These are phyloP conservation scores for Scaeva pyrastri DNA, from an alignment of 2,888 invertebrate species.

Conservation along the genomic window DNA sequence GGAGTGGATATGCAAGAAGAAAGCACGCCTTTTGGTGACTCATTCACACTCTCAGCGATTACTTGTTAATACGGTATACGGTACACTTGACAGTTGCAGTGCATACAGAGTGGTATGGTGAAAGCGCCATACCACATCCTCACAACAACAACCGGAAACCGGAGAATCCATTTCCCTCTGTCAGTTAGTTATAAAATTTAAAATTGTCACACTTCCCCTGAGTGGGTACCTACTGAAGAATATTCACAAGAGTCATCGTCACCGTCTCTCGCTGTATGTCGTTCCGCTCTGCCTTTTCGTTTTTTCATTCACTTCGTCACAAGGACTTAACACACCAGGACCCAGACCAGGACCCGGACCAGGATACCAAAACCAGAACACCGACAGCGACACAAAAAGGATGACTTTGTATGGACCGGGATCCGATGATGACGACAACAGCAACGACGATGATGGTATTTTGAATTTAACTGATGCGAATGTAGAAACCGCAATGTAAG, in stretches of 20 bases:
- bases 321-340: conserved; percentile 7
- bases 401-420: conserved; percentile 32
- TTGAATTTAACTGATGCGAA: conserved; percentile 61
- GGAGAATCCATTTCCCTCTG: conserved; percentile 34
- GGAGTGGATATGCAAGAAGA: too few relatives aligned
- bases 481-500: conserved; percentile 59
- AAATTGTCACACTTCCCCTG: conserved; percentile 56
- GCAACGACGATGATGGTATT: conserved; percentile 45
- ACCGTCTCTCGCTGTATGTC: too few relatives aligned
- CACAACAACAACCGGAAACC: conserved; percentile 38
- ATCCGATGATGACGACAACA: conserved; percentile 31
- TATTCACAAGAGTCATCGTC: conserved; percentile 26
- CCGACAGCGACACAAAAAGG: conserved; percentile 30
- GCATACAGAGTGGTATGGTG: not conserved
- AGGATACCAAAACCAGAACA: not conserved
- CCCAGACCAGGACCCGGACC: too few relatives aligned
- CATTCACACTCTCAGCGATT: conserved; percentile 54
- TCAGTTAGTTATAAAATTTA: conserved; percentile 37
- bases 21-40: conserved; percentile 30
- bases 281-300: conserved; percentile 17
- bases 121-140: not conserved
- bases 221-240: conserved; percentile 1
- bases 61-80: conserved; percentile 47
- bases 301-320: not conserved
- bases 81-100: conserved; percentile 46